Base-by-base conservation (phyloP, 2,797 vertebrate genomes). In the Anisognathus igniventris region DNA sequence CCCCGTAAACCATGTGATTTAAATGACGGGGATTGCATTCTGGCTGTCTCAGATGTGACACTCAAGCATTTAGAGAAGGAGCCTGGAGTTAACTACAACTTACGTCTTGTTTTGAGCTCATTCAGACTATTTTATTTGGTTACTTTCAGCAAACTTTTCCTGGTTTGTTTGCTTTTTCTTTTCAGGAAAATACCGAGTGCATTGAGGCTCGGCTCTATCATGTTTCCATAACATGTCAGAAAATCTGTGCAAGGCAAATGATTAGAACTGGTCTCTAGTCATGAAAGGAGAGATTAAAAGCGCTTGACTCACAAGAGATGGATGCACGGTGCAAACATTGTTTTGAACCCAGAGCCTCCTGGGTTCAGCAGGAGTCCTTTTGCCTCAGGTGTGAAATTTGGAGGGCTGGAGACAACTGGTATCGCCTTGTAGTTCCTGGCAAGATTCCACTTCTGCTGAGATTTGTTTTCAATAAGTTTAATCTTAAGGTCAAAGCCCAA, bases 281-380 rank as follows among this genome's bases (percentile, higher is more conserved):
- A 3, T 9, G 47, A 44, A 56, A 73, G 31, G 51, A 37, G 74
- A 62, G 30, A 51, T 60, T 40, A 40, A 73, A 75, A 51, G 28
- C 31, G 12, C 24, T 51, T 35, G 51, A 88, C 56, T 35, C 25
- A 6, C 35, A 24, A 40, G 25, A 8, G 44, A 33, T 70, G 30
- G 40, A 50, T 75, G 35, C 4, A 9, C 0, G 0, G 33, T 42
- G 27, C 21, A 31, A 79, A 11, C 7, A 0, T 1, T 33, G 11
- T n/a, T 51, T 77, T 51, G 44, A 75, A 15, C 14, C 28, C 31
- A 6, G 19, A 80, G 30, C n/a, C 27, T 47, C 6, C 28, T 2
- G 23, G 30, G 8, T 53, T 86, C 19, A 1, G 18, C 6, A 22
- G 37, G 23, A 80, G 13, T 23, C 24, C 22, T 68, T 35, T 71